Evolutionary conservation across 1,140 invertebrate species (phyloP).

Genomic region (Diploscapter pachys): DNA sequence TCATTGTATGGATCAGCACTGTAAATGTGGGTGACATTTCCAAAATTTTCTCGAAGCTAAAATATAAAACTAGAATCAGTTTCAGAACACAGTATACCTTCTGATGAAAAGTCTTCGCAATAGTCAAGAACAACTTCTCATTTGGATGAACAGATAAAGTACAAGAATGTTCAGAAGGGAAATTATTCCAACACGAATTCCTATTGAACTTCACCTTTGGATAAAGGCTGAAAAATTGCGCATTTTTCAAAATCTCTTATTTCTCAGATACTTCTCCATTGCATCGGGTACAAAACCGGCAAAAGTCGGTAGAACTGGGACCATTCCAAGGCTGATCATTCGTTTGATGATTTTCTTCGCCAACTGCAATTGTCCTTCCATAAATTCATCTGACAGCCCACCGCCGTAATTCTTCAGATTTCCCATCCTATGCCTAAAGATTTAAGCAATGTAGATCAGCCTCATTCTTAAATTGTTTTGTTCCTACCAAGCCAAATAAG

Average conservation of each 20-base stretch:
- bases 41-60: too few relatives aligned
- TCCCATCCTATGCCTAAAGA: slow-evolving; percentile 31
- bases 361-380: slow-evolving; percentile 22
- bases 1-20: too few relatives aligned
- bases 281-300: slow-evolving; percentile 28
- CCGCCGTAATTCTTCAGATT: slow-evolving; percentile 28
- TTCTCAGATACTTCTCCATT: slow-evolving; percentile 11
- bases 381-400: slow-evolving; percentile 15
- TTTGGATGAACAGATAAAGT: slow-evolving; percentile 19
- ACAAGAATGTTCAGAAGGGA: slow-evolving; percentile 19
- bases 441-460: too few relatives aligned
- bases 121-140: slow-evolving; percentile 20
- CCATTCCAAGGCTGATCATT: slow-evolving; percentile 21
- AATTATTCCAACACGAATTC: slow-evolving; percentile 24
- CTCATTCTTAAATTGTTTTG: not conserved
- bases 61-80: too few relatives aligned
- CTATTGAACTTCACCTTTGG: slow-evolving; percentile 3
- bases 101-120: slow-evolving; percentile 13
- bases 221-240: too few relatives aligned
- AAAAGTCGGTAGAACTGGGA: slow-evolving; percentile 32
- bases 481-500: slow-evolving; percentile 21
- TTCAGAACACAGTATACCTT: not conserved
- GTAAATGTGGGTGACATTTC: too few relatives aligned
- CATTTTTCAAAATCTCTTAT: not conserved
- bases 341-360: slow-evolving; percentile 23